phyloP scores from a whole-genome alignment of 1,140 invertebrate genomes.

The Sycobia sp. region DNA sequence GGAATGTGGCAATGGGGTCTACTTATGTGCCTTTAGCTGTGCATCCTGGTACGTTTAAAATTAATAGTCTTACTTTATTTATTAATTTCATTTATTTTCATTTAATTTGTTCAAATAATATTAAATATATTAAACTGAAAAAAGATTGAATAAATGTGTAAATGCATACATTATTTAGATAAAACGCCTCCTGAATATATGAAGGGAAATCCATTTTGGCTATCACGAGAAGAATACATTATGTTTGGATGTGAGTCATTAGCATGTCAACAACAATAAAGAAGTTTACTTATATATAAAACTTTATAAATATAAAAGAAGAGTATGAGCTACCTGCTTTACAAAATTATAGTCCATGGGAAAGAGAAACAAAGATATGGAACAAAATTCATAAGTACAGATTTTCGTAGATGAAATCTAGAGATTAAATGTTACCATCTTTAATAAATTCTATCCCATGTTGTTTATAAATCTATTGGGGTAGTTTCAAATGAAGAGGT shows the following conservation, averaged over 20 bases:
- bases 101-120: constrained; percentile 19
- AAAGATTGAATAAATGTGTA: background rate
- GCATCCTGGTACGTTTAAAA: constrained; percentile 52
- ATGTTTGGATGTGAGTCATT: constrained; percentile 61
- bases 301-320: constrained; percentile 5
- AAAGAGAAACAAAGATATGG: background rate
- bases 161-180: constrained; percentile 45
- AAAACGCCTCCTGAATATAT: constrained; percentile 58
- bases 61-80: background rate
- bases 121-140: background rate
- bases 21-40: constrained; percentile 59
- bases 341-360: constrained; percentile 24
- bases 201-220: constrained; percentile 60
- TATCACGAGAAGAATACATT: constrained; percentile 62
- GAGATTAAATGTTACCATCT: constrained; percentile 51
- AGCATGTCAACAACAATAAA: constrained; percentile 45
- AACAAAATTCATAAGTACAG: background rate
- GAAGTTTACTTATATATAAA: background rate
- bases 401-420: constrained; percentile 34
- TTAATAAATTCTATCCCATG: constrained; percentile 54
- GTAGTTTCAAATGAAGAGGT: too few species aligned
- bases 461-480: constrained; percentile 46
- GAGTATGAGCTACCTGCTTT: constrained; percentile 17
- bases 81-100: background rate
- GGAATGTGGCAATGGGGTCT: constrained; percentile 63